A percentile compares a stretch with the other conserved stretches of the same genome.
Conservation (phyloP, 2,113 vertebrate species). For the Hystrix cristata region DNA sequence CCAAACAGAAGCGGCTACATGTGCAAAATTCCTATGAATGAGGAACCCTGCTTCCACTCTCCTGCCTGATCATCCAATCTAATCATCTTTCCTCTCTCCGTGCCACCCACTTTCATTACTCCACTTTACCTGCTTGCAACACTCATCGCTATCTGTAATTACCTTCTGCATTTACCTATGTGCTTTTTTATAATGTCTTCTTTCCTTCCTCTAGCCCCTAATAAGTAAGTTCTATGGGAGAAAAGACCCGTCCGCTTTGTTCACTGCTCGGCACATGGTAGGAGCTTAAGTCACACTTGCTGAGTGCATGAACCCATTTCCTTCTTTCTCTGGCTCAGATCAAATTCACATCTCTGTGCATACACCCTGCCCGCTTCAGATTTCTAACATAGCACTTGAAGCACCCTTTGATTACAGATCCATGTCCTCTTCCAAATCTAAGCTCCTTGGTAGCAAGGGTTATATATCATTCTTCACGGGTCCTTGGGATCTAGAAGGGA, state of each 20-base stretch:
- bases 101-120: not conserved
- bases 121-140: not conserved
- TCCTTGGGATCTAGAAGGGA: not conserved
- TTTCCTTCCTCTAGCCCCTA: too few relatives aligned
- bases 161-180: not conserved
- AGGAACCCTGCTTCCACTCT: not conserved
- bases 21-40: not conserved
- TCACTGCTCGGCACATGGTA: not conserved
- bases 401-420: not conserved
- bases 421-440: not conserved
- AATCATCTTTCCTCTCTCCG: not conserved
- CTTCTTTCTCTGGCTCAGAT: not conserved
- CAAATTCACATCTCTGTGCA: not conserved
- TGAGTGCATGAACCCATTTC: not conserved
- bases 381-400: not conserved
- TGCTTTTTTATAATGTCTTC: not conserved
- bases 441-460: not conserved
- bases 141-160: not conserved
- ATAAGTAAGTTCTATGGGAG: not conserved
- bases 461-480: not conserved
- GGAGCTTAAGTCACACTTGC: not conserved
- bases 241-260: not conserved
- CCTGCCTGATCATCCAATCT: not conserved
- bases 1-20: not conserved
- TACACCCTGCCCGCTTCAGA: not conserved